Conservation (phyloP, 2,113 vertebrate genomes). For the Cyprinodon variegatus region DNA sequence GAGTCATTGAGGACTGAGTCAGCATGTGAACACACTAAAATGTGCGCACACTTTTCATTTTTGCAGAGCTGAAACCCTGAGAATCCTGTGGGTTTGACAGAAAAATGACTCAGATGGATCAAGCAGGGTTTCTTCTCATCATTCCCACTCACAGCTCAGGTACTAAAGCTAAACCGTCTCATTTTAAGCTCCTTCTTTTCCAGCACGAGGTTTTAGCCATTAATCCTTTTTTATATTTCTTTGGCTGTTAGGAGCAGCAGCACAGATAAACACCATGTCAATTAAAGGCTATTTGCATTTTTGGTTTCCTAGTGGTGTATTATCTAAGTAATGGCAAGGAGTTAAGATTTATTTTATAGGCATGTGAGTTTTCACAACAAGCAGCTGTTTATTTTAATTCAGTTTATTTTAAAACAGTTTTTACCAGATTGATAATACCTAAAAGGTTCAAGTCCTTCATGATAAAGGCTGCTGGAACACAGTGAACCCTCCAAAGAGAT, state of each 20-base stretch:
- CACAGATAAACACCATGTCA: not conserved
- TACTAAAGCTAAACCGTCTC: conserved; percentile 15
- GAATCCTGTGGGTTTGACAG: conserved; percentile 44
- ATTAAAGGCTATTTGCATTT: not conserved
- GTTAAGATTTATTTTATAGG: too few relatives aligned
- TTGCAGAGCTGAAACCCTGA: conserved; percentile 16
- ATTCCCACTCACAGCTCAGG: conserved; percentile 34
- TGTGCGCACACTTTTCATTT: conserved; percentile 7
- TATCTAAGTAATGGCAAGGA: not conserved
- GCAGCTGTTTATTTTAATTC: too few relatives aligned
- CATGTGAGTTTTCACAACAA: too few relatives aligned
- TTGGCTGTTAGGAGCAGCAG: not conserved
- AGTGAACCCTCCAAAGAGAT: too few relatives aligned
- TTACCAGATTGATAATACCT: too few relatives aligned
- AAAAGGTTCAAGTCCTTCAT: too few relatives aligned
- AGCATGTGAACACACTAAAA: not conserved
- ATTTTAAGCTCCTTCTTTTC: not conserved
- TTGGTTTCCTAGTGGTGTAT: not conserved
- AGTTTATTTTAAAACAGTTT: too few relatives aligned
- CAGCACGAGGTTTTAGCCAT: conserved; percentile 12
- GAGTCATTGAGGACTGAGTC: conserved; percentile 52
- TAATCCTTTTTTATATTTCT: not conserved
- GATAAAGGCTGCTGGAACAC: too few relatives aligned
- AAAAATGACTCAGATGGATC: conserved; percentile 48
- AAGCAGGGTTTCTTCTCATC: conserved; percentile 27